A percentile compares a stretch with the other conserved stretches of the same genome.
phyloP scores from a whole-genome alignment of 2,888 invertebrate genomes.

The Choristoneura rosaceana region DNA sequence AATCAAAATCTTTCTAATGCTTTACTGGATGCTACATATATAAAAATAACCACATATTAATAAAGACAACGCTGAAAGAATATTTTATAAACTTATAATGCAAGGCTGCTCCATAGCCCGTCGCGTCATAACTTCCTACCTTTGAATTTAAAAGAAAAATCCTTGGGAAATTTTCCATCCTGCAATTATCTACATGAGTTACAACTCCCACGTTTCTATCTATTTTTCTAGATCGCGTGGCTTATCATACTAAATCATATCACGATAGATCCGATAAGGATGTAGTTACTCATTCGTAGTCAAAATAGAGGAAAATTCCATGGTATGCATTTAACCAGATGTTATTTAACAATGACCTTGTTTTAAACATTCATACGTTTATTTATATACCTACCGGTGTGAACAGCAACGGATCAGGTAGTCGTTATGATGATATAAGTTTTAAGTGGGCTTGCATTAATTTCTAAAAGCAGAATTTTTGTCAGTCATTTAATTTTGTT shows the following conservation, averaged over 20 bases:
- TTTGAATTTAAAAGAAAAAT: background rate
- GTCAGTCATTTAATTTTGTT: background rate
- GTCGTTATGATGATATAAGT: too few species aligned
- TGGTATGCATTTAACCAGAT: background rate
- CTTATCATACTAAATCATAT: constrained; percentile 26
- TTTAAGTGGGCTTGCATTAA: background rate
- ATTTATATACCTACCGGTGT: background rate
- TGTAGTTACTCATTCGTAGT: constrained; percentile 2
- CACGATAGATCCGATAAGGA: constrained; percentile 14
- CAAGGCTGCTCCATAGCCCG: too few species aligned
- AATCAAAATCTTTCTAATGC: too few species aligned
- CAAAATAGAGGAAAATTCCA: constrained; percentile 30
- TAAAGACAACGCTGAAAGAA: too few species aligned
- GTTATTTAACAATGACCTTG: constrained; percentile 37
- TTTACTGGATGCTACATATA: too few species aligned
- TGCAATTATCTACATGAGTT: background rate
- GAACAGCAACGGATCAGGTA: background rate
- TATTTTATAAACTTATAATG: too few species aligned
- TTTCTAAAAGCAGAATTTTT: background rate
- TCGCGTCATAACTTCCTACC: too few species aligned
- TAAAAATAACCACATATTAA: too few species aligned
- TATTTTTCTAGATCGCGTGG: constrained; percentile 13
- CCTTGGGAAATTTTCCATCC: background rate
- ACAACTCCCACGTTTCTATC: constrained; percentile 2
- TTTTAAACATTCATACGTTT: constrained; percentile 1